phyloP scores from a whole-genome alignment of 2,113 vertebrate genomes.

The Pluvialis apricaria region DNA sequence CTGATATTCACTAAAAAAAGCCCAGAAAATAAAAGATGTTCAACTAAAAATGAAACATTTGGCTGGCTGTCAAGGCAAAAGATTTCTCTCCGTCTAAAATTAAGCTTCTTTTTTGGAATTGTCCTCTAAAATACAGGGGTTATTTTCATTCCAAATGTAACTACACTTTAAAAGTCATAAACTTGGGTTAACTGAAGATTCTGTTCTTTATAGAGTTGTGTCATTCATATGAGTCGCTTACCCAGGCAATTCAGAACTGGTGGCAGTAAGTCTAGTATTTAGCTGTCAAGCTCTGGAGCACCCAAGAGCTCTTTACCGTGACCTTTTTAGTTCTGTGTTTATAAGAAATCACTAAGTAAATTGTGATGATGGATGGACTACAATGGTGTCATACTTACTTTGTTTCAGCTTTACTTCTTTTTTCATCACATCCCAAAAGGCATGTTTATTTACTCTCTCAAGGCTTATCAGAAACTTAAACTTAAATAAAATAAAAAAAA shows the following conservation, averaged over 20 bases:
- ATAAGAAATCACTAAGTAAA: neutral
- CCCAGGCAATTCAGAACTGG: neutral
- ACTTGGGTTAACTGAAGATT: neutral
- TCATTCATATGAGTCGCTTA: neutral
- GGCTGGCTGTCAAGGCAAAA: neutral
- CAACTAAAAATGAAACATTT: neutral
- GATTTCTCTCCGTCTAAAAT: neutral
- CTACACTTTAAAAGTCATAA: neutral
- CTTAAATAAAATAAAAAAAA: neutral
- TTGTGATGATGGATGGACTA: neutral
- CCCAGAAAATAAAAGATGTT: neutral
- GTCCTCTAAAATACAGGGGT: neutral
- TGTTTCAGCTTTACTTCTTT: neutral
- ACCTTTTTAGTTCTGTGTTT: neutral
- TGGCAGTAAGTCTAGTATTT: neutral
- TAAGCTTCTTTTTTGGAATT: fast-evolving
- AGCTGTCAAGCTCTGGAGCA: neutral
- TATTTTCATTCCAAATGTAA: neutral
- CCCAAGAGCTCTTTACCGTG: neutral
- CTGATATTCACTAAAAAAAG: neutral
- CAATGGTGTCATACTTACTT: neutral
- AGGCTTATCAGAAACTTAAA: neutral
- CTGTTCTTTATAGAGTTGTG: neutral
- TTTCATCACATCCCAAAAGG: neutral
- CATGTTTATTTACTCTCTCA: neutral